Percentiles rank a stretch among this genome's conserved stretches.
phyloP scores from a whole-genome alignment of 2,113 vertebrate species.

The Aegotheles bennettii region DNA sequence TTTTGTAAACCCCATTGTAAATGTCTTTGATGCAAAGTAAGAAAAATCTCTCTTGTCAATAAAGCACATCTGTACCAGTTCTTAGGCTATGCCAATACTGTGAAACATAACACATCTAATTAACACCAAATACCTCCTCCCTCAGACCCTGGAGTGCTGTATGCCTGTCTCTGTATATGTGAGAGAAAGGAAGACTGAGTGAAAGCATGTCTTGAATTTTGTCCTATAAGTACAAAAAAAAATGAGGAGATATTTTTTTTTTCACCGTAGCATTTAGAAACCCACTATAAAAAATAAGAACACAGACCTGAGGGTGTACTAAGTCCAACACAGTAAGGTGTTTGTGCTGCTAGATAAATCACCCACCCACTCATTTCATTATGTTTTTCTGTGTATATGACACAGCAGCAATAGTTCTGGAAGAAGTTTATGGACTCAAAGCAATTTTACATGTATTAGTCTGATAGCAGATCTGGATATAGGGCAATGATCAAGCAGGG shows the following conservation, averaged over 20 bases:
- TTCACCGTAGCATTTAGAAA: neutral
- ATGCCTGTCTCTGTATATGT: neutral
- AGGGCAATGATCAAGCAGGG: neutral
- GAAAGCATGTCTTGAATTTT: neutral
- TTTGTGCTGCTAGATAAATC: neutral
- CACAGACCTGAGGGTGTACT: neutral
- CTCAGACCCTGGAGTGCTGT: neutral
- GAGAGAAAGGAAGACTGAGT: neutral
- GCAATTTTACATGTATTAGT: neutral
- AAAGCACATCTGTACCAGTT: neutral
- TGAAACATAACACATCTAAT: neutral
- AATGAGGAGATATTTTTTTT: neutral
- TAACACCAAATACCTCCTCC: neutral
- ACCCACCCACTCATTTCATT: neutral
- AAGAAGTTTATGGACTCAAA: neutral
- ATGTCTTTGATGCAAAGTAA: neutral
- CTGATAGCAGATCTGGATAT: neutral
- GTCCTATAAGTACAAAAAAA: neutral
- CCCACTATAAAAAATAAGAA: neutral
- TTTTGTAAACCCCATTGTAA: neutral
- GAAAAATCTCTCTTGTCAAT: neutral
- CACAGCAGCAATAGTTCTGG: neutral
- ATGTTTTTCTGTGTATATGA: neutral
- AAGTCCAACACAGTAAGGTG: neutral
- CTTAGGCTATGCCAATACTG: neutral